A percentile compares a stretch with the other conserved stretches of the same genome.
Conservation (phyloP, 2,113 vertebrate genomes). For the Rhombomys opimus region DNA sequence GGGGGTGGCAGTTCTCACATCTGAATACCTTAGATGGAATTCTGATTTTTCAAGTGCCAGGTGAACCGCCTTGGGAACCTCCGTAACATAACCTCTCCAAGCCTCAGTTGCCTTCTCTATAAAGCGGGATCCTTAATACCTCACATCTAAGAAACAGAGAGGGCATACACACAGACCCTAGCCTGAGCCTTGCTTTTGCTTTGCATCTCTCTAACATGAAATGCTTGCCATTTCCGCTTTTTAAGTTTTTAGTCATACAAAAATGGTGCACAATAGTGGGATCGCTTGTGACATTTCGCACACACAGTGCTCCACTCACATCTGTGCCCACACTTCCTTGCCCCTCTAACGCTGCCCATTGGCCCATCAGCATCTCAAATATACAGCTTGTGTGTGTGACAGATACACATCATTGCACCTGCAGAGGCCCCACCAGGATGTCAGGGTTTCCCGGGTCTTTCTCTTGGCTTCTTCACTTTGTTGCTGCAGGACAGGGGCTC, state of each 20-base stretch:
- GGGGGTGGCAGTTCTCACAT: not conserved
- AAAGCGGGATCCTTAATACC: not conserved
- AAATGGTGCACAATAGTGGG: not conserved
- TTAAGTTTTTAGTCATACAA: not conserved
- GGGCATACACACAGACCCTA: not conserved
- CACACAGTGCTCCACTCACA: not conserved
- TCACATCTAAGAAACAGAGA: not conserved
- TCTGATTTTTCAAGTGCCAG: not conserved
- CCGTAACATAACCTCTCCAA: not conserved
- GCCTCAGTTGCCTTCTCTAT: not conserved
- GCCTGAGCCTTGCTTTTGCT: not conserved
- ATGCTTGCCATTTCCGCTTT: not conserved
- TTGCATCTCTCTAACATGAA: not conserved
- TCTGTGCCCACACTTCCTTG: not conserved
- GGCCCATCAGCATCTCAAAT: too few species aligned
- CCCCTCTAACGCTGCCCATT: too few species aligned
- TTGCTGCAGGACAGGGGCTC: too few species aligned
- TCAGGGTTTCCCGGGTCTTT: not conserved
- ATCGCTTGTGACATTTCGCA: not conserved
- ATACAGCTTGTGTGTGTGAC: not conserved
- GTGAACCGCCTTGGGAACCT: slow-evolving; percentile 18
- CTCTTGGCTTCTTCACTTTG: not conserved
- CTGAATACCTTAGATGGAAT: not conserved
- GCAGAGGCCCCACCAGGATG: not conserved
- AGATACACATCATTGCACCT: not conserved